Percentiles rank a stretch among this genome's conserved stretches.
These are phyloP conservation scores for Calliphora vomitoria DNA, from an alignment of 2,888 invertebrate species.

Conservation along the genomic window DNA sequence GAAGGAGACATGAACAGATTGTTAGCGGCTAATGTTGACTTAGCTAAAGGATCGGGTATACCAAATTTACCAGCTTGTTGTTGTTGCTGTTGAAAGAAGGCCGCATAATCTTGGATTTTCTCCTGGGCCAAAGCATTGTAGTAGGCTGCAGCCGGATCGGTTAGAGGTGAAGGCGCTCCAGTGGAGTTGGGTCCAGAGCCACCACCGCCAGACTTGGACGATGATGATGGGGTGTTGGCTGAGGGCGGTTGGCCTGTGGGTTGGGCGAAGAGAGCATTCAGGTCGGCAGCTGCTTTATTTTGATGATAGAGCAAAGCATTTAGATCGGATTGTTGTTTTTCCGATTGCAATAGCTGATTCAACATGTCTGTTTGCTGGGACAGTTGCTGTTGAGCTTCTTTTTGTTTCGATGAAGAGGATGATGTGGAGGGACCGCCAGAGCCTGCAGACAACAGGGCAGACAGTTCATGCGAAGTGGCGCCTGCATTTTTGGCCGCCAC, in stretches of 20 bases:
- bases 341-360: slow-evolving; percentile 82
- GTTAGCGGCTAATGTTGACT: slow-evolving; percentile 90
- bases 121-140: slow-evolving; percentile 84
- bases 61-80: slow-evolving; percentile 84
- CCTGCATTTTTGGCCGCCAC: slow-evolving; percentile 76
- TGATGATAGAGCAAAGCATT: slow-evolving; percentile 83
- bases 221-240: slow-evolving; percentile 71
- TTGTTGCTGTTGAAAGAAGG: slow-evolving; percentile 84
- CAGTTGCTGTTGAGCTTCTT: slow-evolving; percentile 73
- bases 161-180: slow-evolving; percentile 78
- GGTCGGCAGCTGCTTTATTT: slow-evolving; percentile 82
- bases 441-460: slow-evolving; percentile 80
- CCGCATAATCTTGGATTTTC: slow-evolving; percentile 86
- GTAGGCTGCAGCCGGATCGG: slow-evolving; percentile 80
- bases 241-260: slow-evolving; percentile 79
- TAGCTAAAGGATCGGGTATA: slow-evolving; percentile 91
- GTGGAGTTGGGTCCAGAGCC: slow-evolving; percentile 75
- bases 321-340: slow-evolving; percentile 83
- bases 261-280: slow-evolving; percentile 82
- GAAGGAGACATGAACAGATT: slow-evolving; percentile 92
- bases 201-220: slow-evolving; percentile 74
- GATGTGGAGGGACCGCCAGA: slow-evolving; percentile 70
- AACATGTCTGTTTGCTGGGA: slow-evolving; percentile 82
- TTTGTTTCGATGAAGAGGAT: slow-evolving; percentile 78
- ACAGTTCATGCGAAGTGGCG: slow-evolving; percentile 80